Evolutionary conservation across 2,888 invertebrate genomes (phyloP).

Genomic region (Leptopterna dolabrata): DNA sequence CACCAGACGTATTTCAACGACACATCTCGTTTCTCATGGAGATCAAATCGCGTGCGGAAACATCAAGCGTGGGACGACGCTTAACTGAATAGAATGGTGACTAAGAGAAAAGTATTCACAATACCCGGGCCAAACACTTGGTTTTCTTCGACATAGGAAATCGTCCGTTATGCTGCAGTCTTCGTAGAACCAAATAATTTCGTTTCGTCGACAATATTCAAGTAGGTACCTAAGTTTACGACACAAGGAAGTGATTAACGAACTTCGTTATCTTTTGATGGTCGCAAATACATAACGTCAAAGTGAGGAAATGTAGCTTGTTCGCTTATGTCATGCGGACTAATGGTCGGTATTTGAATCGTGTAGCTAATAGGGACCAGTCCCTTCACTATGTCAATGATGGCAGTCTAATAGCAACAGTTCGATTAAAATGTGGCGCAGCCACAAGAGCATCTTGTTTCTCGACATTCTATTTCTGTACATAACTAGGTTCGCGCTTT

Average conservation of each 20-base stretch:
- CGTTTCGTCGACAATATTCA: background rate
- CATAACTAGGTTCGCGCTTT: no score
- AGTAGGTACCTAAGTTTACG: no score
- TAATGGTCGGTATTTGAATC: no score
- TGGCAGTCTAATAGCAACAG: no score
- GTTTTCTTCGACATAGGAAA: background rate
- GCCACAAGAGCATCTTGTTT: no score
- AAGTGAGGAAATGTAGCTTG: no score
- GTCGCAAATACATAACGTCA: no score
- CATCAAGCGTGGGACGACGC: background rate
- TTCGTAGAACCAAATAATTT: background rate
- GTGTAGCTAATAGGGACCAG: no score
- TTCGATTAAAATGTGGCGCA: no score
- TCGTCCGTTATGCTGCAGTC: background rate
- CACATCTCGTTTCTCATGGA: conserved; percentile 6
- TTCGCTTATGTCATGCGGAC: no score
- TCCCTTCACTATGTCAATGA: no score
- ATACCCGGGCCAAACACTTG: background rate
- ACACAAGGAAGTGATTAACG: background rate
- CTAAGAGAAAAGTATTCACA: background rate
- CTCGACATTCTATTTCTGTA: no score
- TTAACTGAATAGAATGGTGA: background rate
- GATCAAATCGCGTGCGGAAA: conserved; percentile 17
- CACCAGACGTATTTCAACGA: background rate
- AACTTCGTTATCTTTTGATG: background rate